A percentile compares a stretch with the other conserved stretches of the same genome.
Conservation (phyloP, 1,140 invertebrate species). For the roundworm (Caenorhabditis elegans) region DNA sequence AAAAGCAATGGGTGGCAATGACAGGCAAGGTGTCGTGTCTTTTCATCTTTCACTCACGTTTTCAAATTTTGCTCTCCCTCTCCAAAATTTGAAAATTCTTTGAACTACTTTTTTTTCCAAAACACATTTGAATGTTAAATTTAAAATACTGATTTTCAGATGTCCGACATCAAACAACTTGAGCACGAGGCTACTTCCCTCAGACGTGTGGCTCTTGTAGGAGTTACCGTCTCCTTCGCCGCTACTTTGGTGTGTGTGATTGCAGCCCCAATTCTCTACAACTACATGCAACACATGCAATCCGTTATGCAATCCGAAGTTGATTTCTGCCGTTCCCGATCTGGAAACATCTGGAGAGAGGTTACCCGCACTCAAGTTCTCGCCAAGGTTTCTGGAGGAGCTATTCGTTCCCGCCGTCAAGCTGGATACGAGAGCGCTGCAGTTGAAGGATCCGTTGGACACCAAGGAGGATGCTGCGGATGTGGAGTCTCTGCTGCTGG, state of each 20-base stretch:
- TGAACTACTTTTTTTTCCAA: no score
- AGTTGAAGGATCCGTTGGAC: conserved; percentile 30
- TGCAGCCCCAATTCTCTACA: conserved; percentile 58
- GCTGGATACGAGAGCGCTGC: neutral
- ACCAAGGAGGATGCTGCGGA: conserved; percentile 51
- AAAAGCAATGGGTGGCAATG: neutral
- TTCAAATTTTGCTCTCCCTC: neutral
- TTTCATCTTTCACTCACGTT: neutral
- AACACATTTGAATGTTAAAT: no score
- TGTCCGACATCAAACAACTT: conserved; percentile 31
- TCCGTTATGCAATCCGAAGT: conserved; percentile 54
- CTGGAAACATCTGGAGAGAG: conserved; percentile 50
- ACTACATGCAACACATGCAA: conserved; percentile 57
- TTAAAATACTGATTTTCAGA: neutral
- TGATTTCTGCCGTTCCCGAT: conserved; percentile 51
- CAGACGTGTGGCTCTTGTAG: conserved; percentile 53
- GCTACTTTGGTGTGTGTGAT: conserved; percentile 60
- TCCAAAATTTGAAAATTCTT: neutral
- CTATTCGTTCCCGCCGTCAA: neutral
- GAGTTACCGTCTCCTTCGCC: conserved; percentile 55
- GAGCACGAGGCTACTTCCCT: conserved; percentile 40
- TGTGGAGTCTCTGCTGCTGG: conserved; percentile 54
- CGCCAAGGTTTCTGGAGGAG: neutral
- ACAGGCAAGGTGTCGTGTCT: neutral
- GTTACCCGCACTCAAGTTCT: conserved; percentile 48